phyloP scores from a whole-genome alignment of 2,888 invertebrate species.

The Litoditis marina region DNA sequence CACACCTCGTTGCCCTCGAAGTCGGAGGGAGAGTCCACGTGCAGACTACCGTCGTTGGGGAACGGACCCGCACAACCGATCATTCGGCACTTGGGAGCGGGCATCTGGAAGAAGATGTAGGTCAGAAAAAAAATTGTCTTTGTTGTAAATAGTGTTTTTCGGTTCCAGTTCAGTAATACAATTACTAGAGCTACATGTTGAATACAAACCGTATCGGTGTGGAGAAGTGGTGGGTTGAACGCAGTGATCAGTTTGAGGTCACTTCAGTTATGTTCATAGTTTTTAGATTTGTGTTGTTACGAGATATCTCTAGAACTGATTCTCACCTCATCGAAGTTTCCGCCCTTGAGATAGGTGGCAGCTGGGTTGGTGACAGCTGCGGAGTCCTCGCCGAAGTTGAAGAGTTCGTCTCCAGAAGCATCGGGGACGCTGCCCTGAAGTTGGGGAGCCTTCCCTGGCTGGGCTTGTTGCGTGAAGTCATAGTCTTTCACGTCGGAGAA shows the following conservation, averaged over 20 bases:
- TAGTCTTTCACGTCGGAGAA: too few relatives aligned
- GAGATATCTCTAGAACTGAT: neutral
- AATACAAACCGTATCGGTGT: neutral
- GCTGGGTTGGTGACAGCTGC: conserved; percentile 53
- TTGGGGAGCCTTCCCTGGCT: conserved; percentile 13
- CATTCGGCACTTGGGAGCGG: conserved; percentile 49
- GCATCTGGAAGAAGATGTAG: conserved; percentile 23
- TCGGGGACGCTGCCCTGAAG: conserved; percentile 5
- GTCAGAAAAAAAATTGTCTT: too few relatives aligned
- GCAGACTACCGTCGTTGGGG: conserved; percentile 53
- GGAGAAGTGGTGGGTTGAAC: neutral
- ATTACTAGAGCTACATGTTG: neutral
- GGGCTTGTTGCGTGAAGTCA: conserved; percentile 8
- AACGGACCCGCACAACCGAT: conserved; percentile 55
- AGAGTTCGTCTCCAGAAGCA: neutral
- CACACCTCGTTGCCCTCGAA: conserved; percentile 34
- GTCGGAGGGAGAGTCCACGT: conserved; percentile 33
- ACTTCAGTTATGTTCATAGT: neutral
- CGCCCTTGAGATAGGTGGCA: conserved; percentile 49
- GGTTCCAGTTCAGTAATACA: too few relatives aligned
- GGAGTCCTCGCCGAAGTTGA: conserved; percentile 18
- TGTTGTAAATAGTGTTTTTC: too few relatives aligned
- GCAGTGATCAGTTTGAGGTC: too few relatives aligned
- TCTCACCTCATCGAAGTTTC: conserved; percentile 45
- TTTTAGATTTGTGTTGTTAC: neutral